Base-by-base conservation (phyloP, 1,140 invertebrate species). In the Drosophila kanapiae region DNA sequence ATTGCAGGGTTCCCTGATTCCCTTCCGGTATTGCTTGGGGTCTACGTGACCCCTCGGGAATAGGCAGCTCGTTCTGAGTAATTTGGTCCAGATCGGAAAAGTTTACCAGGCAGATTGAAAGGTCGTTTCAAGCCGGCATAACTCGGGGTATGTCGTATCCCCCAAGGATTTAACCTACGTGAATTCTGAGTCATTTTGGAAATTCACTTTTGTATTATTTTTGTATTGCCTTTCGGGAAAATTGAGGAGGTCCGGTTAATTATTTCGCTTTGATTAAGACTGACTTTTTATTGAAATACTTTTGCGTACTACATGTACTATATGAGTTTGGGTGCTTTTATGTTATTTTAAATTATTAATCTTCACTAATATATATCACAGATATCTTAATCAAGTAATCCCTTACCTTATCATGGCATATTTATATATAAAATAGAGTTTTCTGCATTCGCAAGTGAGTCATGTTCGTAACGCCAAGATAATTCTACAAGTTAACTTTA, bases 41-140 rank as follows among this genome's bases (percentile, higher is more conserved):
- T 49, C 70, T 86, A 86, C 83, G 82, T 86, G 82, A 86, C 83
- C 71, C 54, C 54, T 68, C 4, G 16, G 57, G 33, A 49, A 61
- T 87, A 48, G 16, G 31, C 33, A 35, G 18, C 38, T 56, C 33
- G 11, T 37, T 29, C 38, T 69, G 23, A 23, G 29, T 38, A n/a
- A 61, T 10, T 8, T 38, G 67, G 40, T 56, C 40, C 51, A 48
- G 37, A 45, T 47, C 10, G 43, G 42, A 45, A 67, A 9, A 40
- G 29, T 14, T 8, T 37, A 1, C 5, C 18, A 23, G 23, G 23
- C 1, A 23, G 13, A 33, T 10, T 37, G 0, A 38, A n/a, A 38
- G 13, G 18, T 38, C 18, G 18, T 38, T 38, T 38, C 1, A 56
- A 56, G 38, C 53, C 35, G 65, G 51, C 71, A 53, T 75, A 59